phyloP scores from a whole-genome alignment of 2,888 invertebrate genomes.

The Stenolophus ochropezus region DNA sequence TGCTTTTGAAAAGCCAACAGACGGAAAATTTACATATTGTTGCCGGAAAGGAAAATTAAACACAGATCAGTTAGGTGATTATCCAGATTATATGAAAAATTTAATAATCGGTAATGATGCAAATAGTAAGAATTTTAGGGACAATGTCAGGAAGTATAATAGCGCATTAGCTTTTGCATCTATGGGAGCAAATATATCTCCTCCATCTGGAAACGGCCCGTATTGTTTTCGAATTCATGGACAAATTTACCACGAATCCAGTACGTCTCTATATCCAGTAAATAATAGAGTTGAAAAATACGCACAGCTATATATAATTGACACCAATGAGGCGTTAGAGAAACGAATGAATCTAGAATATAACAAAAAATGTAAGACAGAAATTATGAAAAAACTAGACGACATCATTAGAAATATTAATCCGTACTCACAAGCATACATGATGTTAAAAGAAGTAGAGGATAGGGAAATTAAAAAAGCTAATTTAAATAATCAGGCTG shows the following conservation, averaged over 20 bases:
- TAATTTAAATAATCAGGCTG: not conserved
- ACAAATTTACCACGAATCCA: not conserved
- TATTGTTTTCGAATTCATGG: slow-evolving; percentile 42
- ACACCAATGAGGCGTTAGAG: not conserved
- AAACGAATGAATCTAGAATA: not conserved
- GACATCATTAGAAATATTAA: not conserved
- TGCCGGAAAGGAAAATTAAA: slow-evolving; percentile 7
- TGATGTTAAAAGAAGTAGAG: slow-evolving; percentile 33
- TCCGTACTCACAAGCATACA: not conserved
- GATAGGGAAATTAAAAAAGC: slow-evolving; percentile 60
- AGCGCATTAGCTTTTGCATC: slow-evolving; percentile 32
- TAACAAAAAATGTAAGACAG: not conserved
- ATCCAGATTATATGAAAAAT: not conserved
- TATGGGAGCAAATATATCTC: not conserved
- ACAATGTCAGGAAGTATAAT: slow-evolving; percentile 24
- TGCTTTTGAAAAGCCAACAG: not conserved
- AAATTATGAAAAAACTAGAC: not conserved
- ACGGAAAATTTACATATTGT: not conserved
- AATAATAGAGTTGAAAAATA: slow-evolving; percentile 72
- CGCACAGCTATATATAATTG: slow-evolving; percentile 77
- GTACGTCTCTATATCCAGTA: not conserved
- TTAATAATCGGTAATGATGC: not conserved
- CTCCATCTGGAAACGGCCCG: slow-evolving; percentile 2
- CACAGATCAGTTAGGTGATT: not conserved
- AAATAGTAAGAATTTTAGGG: not conserved